Conservation (phyloP, 2,113 vertebrate species). For the Aphyosemion australe region DNA sequence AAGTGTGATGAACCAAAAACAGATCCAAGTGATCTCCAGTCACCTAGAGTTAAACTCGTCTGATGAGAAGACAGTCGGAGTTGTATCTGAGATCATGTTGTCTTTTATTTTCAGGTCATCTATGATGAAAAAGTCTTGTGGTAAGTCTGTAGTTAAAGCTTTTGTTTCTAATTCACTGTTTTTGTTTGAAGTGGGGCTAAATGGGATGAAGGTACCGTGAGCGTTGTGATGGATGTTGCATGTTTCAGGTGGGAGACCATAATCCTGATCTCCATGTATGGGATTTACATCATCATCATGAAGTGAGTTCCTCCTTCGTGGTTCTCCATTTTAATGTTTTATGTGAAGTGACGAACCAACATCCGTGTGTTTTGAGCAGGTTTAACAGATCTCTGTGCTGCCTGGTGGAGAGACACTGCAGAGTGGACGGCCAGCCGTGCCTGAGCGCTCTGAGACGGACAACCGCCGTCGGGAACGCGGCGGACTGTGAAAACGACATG, state of each 20-base stretch:
- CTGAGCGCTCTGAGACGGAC: conserved; percentile 66
- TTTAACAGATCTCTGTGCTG: conserved; percentile 77
- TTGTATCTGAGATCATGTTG: conserved; percentile 3
- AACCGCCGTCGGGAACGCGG: conserved; percentile 60
- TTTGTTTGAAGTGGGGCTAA: not conserved
- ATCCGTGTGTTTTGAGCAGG: conserved; percentile 51
- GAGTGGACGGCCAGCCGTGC: conserved; percentile 61
- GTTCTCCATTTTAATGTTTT: not conserved
- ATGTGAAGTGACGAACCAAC: no score
- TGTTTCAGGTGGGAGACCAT: conserved; percentile 81
- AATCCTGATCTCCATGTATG: conserved; percentile 80
- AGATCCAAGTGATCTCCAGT: no score
- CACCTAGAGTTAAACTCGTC: no score
- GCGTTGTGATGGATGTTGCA: not conserved
- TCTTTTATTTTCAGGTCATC: conserved; percentile 73
- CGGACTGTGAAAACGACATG: conserved; percentile 76
- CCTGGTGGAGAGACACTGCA: conserved; percentile 73
- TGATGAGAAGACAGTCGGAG: not conserved
- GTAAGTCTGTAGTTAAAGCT: conserved; percentile 57
- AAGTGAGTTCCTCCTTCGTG: conserved; percentile 66
- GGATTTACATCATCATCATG: conserved; percentile 82
- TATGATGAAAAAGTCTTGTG: conserved; percentile 82
- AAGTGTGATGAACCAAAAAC: no score
- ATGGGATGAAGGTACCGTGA: not conserved
- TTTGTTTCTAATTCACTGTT: not conserved